Percentiles rank a stretch among this genome's conserved stretches.
Conservation (phyloP, 2,888 invertebrate species). For the Eilema depressum region DNA sequence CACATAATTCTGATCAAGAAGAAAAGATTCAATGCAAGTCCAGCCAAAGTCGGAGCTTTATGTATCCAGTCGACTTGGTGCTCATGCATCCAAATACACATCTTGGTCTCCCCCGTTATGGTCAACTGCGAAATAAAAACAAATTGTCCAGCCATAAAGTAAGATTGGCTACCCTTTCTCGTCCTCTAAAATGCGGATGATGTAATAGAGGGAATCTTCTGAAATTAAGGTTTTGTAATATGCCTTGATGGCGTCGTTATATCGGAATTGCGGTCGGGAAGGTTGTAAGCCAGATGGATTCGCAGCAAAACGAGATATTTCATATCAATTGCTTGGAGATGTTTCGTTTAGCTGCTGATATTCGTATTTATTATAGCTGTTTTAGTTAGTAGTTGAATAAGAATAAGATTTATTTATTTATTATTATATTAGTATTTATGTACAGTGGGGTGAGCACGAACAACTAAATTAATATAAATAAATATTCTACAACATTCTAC, state of each 20-base stretch:
- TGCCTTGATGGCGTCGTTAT: conserved; percentile 28
- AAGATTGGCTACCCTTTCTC: conserved; percentile 24
- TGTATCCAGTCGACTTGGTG: conserved; percentile 95
- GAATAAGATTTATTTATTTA: neutral
- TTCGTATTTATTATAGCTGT: neutral
- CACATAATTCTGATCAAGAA: conserved; percentile 96
- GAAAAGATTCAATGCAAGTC: conserved; percentile 93
- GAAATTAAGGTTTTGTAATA: conserved; percentile 34
- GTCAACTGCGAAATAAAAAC: conserved; percentile 63
- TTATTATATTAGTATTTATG: too few relatives aligned
- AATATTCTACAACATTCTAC: too few relatives aligned
- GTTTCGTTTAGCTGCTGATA: neutral
- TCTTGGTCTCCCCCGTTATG: conserved; percentile 78
- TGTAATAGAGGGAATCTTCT: conserved; percentile 17
- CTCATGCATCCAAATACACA: conserved; percentile 94
- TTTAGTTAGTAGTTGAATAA: neutral
- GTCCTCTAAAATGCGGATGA: conserved; percentile 16
- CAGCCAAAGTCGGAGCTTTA: conserved; percentile 93
- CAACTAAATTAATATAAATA: too few relatives aligned
- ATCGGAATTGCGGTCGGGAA: conserved; percentile 13
- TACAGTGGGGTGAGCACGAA: too few relatives aligned
- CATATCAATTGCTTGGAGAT: conserved; percentile 11
- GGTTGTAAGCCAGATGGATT: conserved; percentile 14
- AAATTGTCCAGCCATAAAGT: conserved; percentile 37
- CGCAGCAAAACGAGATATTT: conserved; percentile 14